A percentile compares a stretch with the other conserved stretches of the same genome.
Evolutionary conservation across 2,888 invertebrate species (phyloP).

Genomic region (Dorcus parallelipipedus): DNA sequence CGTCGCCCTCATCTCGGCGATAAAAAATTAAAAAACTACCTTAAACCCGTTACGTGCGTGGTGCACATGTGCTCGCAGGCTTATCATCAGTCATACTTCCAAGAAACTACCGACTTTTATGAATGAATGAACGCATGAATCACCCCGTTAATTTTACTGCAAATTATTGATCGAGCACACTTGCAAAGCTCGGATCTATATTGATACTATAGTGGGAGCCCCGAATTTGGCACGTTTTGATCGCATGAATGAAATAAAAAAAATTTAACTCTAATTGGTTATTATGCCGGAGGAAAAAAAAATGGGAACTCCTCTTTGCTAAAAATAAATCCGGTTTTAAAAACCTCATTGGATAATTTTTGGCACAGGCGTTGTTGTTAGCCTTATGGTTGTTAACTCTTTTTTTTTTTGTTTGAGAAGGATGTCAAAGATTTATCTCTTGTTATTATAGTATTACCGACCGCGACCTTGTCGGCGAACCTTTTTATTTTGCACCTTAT

Average conservation of each 20-base stretch:
- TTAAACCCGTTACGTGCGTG: not conserved
- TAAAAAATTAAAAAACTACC: not conserved
- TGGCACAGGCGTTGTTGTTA: slow-evolving; percentile 10
- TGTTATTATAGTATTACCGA: no score
- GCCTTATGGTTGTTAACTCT: slow-evolving; percentile 6
- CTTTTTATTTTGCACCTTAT: no score
- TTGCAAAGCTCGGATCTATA: not conserved
- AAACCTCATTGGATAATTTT: slow-evolving; percentile 12
- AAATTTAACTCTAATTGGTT: slow-evolving; percentile 4
- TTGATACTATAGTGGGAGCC: not conserved
- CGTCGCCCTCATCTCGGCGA: not conserved
- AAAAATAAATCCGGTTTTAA: slow-evolving; percentile 14
- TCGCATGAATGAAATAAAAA: slow-evolving; percentile 11
- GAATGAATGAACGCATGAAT: slow-evolving; percentile 15
- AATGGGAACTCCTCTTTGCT: slow-evolving; percentile 13
- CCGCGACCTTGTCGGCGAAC: no score
- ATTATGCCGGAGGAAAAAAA: slow-evolving; percentile 2
- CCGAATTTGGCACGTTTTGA: not conserved
- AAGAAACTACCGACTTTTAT: slow-evolving; percentile 9
- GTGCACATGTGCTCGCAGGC: not conserved
- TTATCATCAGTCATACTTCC: not conserved
- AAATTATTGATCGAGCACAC: not conserved
- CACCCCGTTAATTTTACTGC: not conserved
- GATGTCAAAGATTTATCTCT: no score
- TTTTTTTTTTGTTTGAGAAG: not conserved